phyloP scores from a whole-genome alignment of 2,113 vertebrate species.

The Thymallus thymallus region DNA sequence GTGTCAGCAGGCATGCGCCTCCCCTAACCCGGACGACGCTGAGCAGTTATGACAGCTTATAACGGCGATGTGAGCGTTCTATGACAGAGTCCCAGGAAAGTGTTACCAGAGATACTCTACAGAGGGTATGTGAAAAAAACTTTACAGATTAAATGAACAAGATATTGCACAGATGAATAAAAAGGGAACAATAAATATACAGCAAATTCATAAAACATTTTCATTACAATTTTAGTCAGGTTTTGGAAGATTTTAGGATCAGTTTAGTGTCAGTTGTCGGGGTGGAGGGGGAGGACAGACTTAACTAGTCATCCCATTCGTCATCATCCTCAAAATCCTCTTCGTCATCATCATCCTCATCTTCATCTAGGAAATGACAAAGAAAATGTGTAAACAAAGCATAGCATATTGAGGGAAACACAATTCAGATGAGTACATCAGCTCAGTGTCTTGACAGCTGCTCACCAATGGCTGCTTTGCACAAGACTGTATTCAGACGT shows the following conservation, averaged over 20 bases:
- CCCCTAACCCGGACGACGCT: no score
- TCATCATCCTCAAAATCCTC: slow-evolving; percentile 99
- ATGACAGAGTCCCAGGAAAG: slow-evolving; percentile 6
- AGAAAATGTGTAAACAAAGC: no score
- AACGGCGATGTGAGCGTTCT: not conserved
- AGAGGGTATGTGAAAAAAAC: slow-evolving; percentile 81
- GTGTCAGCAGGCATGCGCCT: no score
- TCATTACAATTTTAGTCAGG: slow-evolving; percentile 89
- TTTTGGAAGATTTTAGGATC: slow-evolving; percentile 82
- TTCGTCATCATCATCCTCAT: slow-evolving; percentile 95
- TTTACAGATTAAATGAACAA: slow-evolving; percentile 96
- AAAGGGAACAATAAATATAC: slow-evolving; percentile 98
- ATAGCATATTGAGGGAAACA: not conserved
- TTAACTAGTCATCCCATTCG: slow-evolving; percentile 94
- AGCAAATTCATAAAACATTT: slow-evolving; percentile 93
- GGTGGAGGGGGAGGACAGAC: slow-evolving; percentile 34
- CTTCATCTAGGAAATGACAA: slow-evolving; percentile 75
- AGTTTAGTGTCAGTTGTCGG: slow-evolving; percentile 78
- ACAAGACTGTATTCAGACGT: not conserved
- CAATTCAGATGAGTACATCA: no score
- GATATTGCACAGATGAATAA: slow-evolving; percentile 98
- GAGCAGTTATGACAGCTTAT: not conserved
- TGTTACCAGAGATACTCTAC: slow-evolving; percentile 66
- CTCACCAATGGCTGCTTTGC: not conserved
- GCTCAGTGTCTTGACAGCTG: no score